These are phyloP conservation scores for Chrysina gloriosa DNA, from an alignment of 2,888 invertebrate genomes.

Conservation along the genomic window DNA sequence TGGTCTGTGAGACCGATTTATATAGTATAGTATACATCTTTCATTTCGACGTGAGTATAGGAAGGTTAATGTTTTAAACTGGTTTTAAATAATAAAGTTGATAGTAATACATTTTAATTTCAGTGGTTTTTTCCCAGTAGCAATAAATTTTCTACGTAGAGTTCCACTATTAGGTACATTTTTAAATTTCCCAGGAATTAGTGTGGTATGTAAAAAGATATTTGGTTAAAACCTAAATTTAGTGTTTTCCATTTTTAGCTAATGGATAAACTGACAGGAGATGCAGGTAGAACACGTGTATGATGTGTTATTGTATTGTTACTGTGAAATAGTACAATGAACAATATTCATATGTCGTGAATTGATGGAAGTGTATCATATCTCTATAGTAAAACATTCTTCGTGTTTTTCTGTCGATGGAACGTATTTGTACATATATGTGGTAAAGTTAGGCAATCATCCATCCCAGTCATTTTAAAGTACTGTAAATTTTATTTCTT, in stretches of 20 bases:
- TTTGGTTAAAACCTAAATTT: conserved; percentile 41
- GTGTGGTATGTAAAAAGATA: conserved; percentile 73
- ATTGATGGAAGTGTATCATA: not conserved
- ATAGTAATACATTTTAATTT: conserved; percentile 50
- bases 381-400: not conserved
- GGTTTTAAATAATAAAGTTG: not conserved
- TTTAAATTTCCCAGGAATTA: conserved; percentile 89
- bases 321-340: conserved; percentile 25
- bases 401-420: not conserved
- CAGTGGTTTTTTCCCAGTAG: conserved; percentile 98
- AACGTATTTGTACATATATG: not conserved
- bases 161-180: conserved; percentile 92
- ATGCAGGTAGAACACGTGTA: conserved; percentile 85
- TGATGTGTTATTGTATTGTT: conserved; percentile 60
- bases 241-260: conserved; percentile 69
- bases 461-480: not conserved
- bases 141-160: conserved; percentile 92
- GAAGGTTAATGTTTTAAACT: not conserved
- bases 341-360: conserved; percentile 9
- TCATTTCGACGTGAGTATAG: too few species aligned
- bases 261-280: conserved; percentile 84
- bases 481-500: not conserved
- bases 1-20: too few species aligned
- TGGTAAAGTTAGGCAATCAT: not conserved
- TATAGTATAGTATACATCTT: too few species aligned